phyloP scores from a whole-genome alignment of 2,797 vertebrate genomes.

The Clarias fuscus region DNA sequence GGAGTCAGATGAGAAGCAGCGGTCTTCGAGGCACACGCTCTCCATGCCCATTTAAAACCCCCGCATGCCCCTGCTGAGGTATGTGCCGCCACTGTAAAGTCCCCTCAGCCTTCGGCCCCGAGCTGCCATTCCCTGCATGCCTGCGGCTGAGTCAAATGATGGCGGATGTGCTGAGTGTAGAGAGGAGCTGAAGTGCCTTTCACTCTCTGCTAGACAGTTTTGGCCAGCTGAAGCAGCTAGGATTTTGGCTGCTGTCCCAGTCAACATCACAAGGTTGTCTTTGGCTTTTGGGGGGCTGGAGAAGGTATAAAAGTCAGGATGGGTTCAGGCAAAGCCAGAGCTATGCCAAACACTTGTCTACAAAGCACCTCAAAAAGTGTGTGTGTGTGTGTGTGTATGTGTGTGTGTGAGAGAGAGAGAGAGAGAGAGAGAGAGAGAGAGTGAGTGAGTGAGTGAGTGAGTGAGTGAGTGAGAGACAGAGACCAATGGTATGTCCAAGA shows the following conservation, averaged over 20 bases:
- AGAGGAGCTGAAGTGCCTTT: slow-evolving; percentile 41
- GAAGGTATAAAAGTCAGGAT: slow-evolving; percentile 68
- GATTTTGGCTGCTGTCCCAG: slow-evolving; percentile 68
- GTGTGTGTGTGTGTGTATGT: background rate
- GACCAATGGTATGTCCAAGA: slow-evolving; percentile 36
- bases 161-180: slow-evolving; percentile 45
- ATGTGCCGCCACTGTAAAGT: slow-evolving; percentile 63
- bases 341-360: slow-evolving; percentile 62
- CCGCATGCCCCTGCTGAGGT: slow-evolving; percentile 65
- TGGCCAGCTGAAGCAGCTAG: slow-evolving; percentile 60
- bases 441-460: background rate
- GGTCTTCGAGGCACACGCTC: slow-evolving; percentile 49
- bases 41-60: slow-evolving; percentile 55
- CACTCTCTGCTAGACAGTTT: slow-evolving; percentile 56
- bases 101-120: slow-evolving; percentile 60
- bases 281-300: slow-evolving; percentile 69
- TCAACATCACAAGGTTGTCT: slow-evolving; percentile 71
- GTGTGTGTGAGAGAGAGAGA: background rate
- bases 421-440: background rate
- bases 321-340: slow-evolving; percentile 61
- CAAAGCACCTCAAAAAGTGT: slow-evolving; percentile 56
- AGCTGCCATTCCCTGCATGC: slow-evolving; percentile 75
- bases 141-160: slow-evolving; percentile 67
- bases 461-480: background rate
- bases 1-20: slow-evolving; percentile 69